phyloP scores from a whole-genome alignment of 2,888 invertebrate species.

The Noctua comes region DNA sequence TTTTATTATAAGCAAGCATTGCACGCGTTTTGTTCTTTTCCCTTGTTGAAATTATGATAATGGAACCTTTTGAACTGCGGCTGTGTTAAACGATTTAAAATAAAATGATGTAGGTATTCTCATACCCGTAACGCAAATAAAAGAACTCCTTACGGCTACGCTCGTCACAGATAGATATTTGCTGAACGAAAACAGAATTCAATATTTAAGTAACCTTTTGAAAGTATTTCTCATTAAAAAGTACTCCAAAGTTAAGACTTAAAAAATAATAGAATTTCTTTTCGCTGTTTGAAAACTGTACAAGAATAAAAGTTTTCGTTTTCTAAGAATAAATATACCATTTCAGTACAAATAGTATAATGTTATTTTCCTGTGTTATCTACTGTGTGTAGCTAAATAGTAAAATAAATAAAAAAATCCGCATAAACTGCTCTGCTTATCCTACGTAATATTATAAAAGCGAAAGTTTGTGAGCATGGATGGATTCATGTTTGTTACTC shows the following conservation, averaged over 20 bases:
- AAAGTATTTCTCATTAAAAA: constrained; percentile 32
- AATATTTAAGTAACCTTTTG: constrained; percentile 34
- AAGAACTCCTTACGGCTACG: constrained; percentile 18
- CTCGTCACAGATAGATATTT: constrained; percentile 40
- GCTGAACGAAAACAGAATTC: constrained; percentile 24
- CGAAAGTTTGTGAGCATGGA: too few species aligned
- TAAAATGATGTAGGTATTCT: constrained; percentile 55
- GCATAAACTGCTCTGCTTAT: constrained; percentile 16
- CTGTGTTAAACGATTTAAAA: constrained; percentile 71
- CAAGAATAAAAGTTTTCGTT: background rate
- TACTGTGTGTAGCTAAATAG: too few species aligned
- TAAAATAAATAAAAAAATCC: too few species aligned
- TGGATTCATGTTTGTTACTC: too few species aligned
- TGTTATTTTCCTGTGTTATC: too few species aligned
- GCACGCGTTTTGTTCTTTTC: constrained; percentile 79
- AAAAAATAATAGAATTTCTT: constrained; percentile 9
- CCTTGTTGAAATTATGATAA: constrained; percentile 82
- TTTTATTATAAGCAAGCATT: constrained; percentile 83
- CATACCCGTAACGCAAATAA: constrained; percentile 35
- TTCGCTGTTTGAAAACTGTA: constrained; percentile 5
- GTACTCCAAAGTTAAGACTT: constrained; percentile 12
- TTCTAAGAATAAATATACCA: constrained; percentile 10
- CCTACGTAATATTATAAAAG: too few species aligned
- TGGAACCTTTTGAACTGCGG: constrained; percentile 76
- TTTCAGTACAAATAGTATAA: too few species aligned